Base-by-base conservation (phyloP, 1,140 invertebrate genomes). In the Plectrocnemia conspersa region DNA sequence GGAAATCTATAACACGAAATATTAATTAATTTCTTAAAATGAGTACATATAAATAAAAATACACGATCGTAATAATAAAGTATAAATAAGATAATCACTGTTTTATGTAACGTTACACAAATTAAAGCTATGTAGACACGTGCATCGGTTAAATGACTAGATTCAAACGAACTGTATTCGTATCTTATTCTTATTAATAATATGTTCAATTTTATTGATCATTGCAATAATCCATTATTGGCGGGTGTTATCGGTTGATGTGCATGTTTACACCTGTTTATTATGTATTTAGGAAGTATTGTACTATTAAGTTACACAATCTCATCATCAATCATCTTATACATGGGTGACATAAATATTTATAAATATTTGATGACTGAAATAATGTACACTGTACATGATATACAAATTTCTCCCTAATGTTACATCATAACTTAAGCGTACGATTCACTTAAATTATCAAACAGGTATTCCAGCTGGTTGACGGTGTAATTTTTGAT, bases 381-480 rank as follows among this genome's bases (percentile, higher is more conserved):
- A 3, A n/a, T 48, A 48, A 3, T 7, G 16, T 47, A 50, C 18
- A 50, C 33, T 50, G 47, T 50, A 38, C 47, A 38, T 16, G n/a
- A 38, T 50, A 16, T 50, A 36, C 33, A 49, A 42, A 9, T 21
- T 38, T 38, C 47, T 38, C 47, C 33, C 18, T 50, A 27, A 38
- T 25, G 36, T 38, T 50, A 13, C 47, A 13, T 10, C 11, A 47
- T 33, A 47, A 13, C 62, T 69, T 65, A 80, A 65, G 78, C 77
- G 67, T 79, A 80, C 38, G 78, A 73, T 65, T 79, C 76, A 69
- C 78, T 80, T 65, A 79, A 64, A 63, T 78, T 71, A 63, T 79
- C 77, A 67, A 80, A 74, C 59, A 78, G 70, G 64, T 78, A 79
- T 64, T 73, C 77, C 61, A 79, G 70, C 66, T 73, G 75, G 40